Base-by-base conservation (phyloP, 2,888 invertebrate genomes). In the Sminthurides aquaticus region DNA sequence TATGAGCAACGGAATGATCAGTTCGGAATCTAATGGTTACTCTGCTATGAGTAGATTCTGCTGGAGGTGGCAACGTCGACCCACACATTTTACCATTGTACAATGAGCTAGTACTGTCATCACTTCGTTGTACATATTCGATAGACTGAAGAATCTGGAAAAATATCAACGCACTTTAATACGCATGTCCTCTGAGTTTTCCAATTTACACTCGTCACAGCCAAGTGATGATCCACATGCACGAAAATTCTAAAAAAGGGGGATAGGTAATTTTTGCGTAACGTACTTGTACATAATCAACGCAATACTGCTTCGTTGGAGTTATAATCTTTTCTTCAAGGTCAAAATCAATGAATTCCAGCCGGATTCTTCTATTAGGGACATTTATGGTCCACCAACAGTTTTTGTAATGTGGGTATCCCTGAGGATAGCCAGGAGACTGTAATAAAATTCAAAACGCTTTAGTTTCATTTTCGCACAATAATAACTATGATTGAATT, bases 331-430 rank as follows among this genome's bases (percentile, higher is more conserved):
- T 68, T 29, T 69, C 62, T 29, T 81, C 82, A 0, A 84, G 73
- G 71, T 87, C 85, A 62, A 87, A 79, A 76, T 87, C 86, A 0
- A 84, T 72, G 59, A 90, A 80, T 54, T 84, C 82, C 0, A 89
- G 75, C 52, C 81, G 83, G n/a, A 91, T 80, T 62, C 84, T 81
- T 68, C 84, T 82, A 0, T 86, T 87, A 0, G 86, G 85, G 1
- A 85, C 86, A 2, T 76, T 80, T n/a, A 89, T 86, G n/a, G 69
- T 79, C 90, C 90, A 90, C 5, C 79, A 78, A 75, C 91, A 91
- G 49, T 82, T 80, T 62, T 79, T 79, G 43, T 79, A 77, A 2
- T 71, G 72, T 0, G 78, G 77, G 58, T 81, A 80, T 0, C 79
- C 76, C 5, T 75, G 73, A 0, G 90, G 91, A 80, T 90, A 94